A percentile compares a stretch with the other conserved stretches of the same genome.
Conservation (phyloP, 2,797 vertebrate species). For the Sylvilagus floridanus region DNA sequence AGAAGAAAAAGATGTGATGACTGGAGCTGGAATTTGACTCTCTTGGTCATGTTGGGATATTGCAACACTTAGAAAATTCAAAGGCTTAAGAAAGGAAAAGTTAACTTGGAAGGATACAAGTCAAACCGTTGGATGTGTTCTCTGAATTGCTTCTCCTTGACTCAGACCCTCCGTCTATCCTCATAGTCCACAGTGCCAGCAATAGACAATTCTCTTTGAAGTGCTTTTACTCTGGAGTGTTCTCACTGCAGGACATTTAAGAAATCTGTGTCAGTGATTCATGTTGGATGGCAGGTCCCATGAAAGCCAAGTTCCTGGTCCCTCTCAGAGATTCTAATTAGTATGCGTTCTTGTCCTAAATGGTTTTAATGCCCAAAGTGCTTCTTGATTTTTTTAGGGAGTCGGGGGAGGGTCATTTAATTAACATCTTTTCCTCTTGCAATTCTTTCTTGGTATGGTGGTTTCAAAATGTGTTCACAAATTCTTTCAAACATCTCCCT, state of each 20-base stretch:
- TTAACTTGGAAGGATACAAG: slow-evolving; percentile 65
- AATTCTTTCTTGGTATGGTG: slow-evolving; percentile 28
- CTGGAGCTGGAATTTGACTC: slow-evolving; percentile 64
- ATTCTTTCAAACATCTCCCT: not conserved
- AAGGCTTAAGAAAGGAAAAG: slow-evolving; percentile 62
- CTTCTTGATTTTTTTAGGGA: not conserved
- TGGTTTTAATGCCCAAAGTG: slow-evolving; percentile 9
- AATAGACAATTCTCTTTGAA: slow-evolving; percentile 54
- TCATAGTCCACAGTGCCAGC: slow-evolving; percentile 20
- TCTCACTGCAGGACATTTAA: slow-evolving; percentile 29
- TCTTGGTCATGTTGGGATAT: slow-evolving; percentile 49
- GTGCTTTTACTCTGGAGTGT: slow-evolving; percentile 43
- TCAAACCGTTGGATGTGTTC: slow-evolving; percentile 28
- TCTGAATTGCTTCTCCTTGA: slow-evolving; percentile 50
- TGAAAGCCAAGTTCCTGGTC: slow-evolving; percentile 42
- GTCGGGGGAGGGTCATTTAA: not conserved
- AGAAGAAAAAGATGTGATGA: slow-evolving; percentile 43
- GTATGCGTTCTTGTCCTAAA: slow-evolving; percentile 24
- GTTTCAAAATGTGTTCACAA: slow-evolving; percentile 28
- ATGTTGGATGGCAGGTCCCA: not conserved
- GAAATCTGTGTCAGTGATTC: not conserved
- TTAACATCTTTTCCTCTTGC: not conserved
- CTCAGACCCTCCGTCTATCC: slow-evolving; percentile 18
- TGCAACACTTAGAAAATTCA: slow-evolving; percentile 72
- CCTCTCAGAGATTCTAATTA: slow-evolving; percentile 58